Evolutionary conservation across 2,113 vertebrate genomes (phyloP), one percentile per base, ranked within the genome.

Genomic region (Istiophorus platypterus): DNA sequence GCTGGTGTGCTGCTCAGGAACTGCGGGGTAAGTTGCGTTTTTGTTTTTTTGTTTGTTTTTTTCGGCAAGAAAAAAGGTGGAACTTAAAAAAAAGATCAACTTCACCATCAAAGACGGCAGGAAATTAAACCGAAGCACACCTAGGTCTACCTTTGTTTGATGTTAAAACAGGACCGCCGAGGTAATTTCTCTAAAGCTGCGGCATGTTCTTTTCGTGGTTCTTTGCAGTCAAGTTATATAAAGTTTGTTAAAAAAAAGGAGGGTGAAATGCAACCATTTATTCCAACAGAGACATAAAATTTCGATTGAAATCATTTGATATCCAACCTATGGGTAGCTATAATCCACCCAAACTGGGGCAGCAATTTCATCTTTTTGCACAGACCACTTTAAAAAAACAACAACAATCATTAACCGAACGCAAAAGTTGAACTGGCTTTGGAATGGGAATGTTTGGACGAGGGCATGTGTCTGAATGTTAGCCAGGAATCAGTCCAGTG

Each of bases 121-220:
- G n/a, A 75, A 64, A 10, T 72, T 26, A 61, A 76, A 70, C 15
- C 52, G 31, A 80, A 59, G 20, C 68, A 56, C 51, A 57, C 22
- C 58, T 42, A 57, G 2, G 20, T 31, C 7, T 77, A 58, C 80
- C 70, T 68, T 81, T 66, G 22, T 75, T 65, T 76, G 42, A 72
- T 62, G 13, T 42, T 42, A 78, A n/a, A 45, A 81, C 27, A 75
- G 26, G 26, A 49, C 7, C 52, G 27, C 51, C 63, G 20, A 37
- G 79, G 29, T 24, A 29, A 58, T 63, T 31, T 67, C 34, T 22
- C 11, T 10, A 42, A n/a, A 13, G 7, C 13, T 51, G 13, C 58
- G 31, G 11, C 51, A 71, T 63, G n/a, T n/a, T n/a, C 56, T 69
- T n/a, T 70, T 39, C 61, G 47, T 29, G 45, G 2, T 67, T 59